Evolutionary conservation across 2,113 vertebrate species (phyloP), one percentile per base, ranked within the genome.

Genomic region (Petrocephalus zakoni): DNA sequence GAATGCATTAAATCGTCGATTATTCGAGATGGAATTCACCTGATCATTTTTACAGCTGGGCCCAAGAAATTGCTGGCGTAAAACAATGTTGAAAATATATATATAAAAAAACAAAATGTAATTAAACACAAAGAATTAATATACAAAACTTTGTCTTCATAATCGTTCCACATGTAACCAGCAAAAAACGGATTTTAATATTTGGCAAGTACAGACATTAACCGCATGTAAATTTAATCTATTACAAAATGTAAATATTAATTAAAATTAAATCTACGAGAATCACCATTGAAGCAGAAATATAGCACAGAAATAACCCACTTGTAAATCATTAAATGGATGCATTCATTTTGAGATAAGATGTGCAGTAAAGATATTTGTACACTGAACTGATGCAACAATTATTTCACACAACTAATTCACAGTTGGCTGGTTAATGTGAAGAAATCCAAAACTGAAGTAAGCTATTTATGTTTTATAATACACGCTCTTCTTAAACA

Each of bases 1-100:
- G 61, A 68, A 68, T 78, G 17, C 72, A 78, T 37, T 29, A 78
- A 78, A 78, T 78, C 72, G 34, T 78, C 72, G 72, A 78, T 78
- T 78, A 78, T 78, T 78, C 72, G 72, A 42, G 72, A 78, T 78
- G 34, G 34, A 42, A 78, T 37, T 11, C 72, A 78, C 34, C 29
- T 78, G 72, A 42, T 78, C 10, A 78, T 78, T 78, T 75, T 78
- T 78, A 75, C 34, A 42, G 34, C 42, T 19, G n/a, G 61, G 46
- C 22, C 46, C 22, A 22, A 29, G n/a, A 68, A 10, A 13, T 61
- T 78, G 29, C 42, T 78, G 34, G 34, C 5, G 17, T 13, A 78
- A 78, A 42, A 37, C 37, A 78, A 78, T 21, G 72, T 75, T 75
- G 72, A 75, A 75, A 75, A 17, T 75, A 17, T 42, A 19, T n/a